These are phyloP conservation scores for Amphipoea oculea DNA, from an alignment of 2,888 invertebrate genomes.

Conservation along the genomic window DNA sequence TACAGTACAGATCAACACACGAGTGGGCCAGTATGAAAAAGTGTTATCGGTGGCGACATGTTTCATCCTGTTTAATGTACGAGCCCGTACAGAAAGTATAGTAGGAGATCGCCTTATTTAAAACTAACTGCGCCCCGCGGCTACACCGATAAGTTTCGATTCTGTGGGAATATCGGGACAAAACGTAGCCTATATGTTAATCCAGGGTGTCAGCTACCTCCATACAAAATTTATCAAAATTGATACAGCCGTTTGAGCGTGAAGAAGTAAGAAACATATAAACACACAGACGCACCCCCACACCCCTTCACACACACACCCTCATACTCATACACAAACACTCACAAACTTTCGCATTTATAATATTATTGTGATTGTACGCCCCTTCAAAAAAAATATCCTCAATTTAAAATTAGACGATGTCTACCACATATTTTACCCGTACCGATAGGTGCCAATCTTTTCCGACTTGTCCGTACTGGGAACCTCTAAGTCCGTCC, in stretches of 20 bases:
- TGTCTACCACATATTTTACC: neutral
- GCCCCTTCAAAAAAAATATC: neutral
- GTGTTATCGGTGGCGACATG: neutral
- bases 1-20: neutral
- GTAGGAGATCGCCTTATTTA: neutral
- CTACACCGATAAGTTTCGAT: too few relatives aligned
- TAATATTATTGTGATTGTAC: too few relatives aligned
- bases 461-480: neutral
- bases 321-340: too few relatives aligned
- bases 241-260: too few relatives aligned
- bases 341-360: too few relatives aligned
- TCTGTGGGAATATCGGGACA: too few relatives aligned
- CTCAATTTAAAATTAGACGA: neutral
- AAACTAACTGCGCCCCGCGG: neutral
- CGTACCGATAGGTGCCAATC: neutral
- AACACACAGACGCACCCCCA: too few relatives aligned
- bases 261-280: too few relatives aligned
- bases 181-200: too few relatives aligned
- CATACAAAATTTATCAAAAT: too few relatives aligned
- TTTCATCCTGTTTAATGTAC: neutral
- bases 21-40: neutral
- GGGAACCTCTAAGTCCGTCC: neutral
- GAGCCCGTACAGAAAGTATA: neutral
- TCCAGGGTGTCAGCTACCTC: too few relatives aligned
- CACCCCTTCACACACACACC: too few relatives aligned